phyloP scores from a whole-genome alignment of 2,113 vertebrate genomes.

The Bubalus kerabau region DNA sequence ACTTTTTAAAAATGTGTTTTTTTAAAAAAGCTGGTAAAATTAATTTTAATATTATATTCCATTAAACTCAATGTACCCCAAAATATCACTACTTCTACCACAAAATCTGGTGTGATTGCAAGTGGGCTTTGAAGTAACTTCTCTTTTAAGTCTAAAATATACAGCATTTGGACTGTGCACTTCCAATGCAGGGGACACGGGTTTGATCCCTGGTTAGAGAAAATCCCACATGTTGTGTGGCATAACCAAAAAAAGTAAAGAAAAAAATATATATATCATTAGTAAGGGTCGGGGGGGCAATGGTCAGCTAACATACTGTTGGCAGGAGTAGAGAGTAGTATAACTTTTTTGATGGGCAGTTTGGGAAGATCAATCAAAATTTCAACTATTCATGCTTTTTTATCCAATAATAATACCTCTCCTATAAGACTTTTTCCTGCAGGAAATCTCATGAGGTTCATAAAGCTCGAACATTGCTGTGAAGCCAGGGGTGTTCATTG shows the following conservation, averaged over 20 bases:
- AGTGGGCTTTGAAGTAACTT: neutral
- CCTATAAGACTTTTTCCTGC: neutral
- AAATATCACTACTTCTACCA: neutral
- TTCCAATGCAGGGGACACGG: neutral
- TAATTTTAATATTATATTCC: neutral
- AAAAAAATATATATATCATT: neutral
- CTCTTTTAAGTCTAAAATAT: neutral
- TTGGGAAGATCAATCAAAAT: neutral
- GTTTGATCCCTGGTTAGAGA: neutral
- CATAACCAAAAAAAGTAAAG: neutral
- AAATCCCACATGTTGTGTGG: neutral
- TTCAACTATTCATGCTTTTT: neutral
- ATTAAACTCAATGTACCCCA: neutral
- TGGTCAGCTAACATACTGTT: neutral
- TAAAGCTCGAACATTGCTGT: neutral
- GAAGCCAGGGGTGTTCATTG: neutral
- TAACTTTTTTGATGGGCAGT: neutral
- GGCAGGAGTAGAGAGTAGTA: neutral
- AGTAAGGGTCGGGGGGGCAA: neutral
- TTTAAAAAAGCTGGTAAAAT: neutral
- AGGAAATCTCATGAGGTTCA: neutral
- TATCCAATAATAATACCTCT: neutral
- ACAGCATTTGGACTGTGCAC: neutral
- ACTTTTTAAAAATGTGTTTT: neutral
- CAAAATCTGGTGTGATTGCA: neutral